A percentile compares a stretch with the other conserved stretches of the same genome.
These are phyloP conservation scores for Podocnemis expansa DNA, from an alignment of 2,113 vertebrate species.

Conservation along the genomic window DNA sequence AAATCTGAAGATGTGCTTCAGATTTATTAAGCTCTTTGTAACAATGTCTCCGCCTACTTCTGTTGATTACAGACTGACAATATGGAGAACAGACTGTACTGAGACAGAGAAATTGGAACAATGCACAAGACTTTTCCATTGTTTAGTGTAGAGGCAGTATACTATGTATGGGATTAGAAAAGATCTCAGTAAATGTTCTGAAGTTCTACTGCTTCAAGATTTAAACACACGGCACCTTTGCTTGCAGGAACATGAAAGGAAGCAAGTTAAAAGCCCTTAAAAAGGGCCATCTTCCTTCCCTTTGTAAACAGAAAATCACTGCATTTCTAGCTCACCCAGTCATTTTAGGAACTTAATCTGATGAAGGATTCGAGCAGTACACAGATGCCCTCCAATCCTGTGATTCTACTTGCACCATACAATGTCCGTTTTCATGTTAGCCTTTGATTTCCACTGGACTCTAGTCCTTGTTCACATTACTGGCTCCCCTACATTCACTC, in stretches of 20 bases:
- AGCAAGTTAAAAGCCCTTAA: neutral
- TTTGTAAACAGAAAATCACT: neutral
- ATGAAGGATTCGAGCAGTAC: neutral
- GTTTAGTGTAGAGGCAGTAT: neutral
- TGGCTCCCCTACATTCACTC: neutral
- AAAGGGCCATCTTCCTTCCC: neutral
- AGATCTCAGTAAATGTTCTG: neutral
- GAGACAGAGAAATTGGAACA: neutral
- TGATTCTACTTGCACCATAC: neutral
- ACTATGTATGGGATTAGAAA: neutral
- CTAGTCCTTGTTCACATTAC: neutral
- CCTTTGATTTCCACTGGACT: neutral
- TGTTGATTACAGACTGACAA: slow-evolving; percentile 4
- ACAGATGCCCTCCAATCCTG: neutral
- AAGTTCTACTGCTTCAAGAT: neutral
- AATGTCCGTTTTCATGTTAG: neutral
- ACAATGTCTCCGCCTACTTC: neutral
- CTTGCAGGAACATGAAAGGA: neutral
- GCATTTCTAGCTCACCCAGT: neutral
- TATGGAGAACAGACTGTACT: neutral
- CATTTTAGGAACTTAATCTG: neutral
- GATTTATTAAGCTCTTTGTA: neutral
- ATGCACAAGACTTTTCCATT: neutral
- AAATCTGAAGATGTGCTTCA: neutral
- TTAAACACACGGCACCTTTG: neutral